Evolutionary conservation across 2,888 invertebrate species (phyloP), one percentile per base, ranked within the genome.

Genomic region (Drosophila suboccidentalis): DNA sequence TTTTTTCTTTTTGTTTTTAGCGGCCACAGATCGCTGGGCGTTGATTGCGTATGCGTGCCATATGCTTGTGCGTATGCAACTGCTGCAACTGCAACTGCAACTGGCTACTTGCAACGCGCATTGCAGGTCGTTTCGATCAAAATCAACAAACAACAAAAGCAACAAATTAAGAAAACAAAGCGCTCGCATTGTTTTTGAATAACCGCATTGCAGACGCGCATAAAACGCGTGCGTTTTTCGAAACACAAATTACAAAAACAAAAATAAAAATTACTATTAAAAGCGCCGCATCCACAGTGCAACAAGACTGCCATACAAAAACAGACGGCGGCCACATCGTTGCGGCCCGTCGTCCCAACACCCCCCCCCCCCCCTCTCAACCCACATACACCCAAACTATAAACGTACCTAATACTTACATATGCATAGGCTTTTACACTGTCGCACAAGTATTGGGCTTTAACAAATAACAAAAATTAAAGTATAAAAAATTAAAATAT

Each of bases 151-250:
- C 44, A 58, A 61, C 71, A 63, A 63, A 51, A 46, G 29, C 70
- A 69, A 34, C 34, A 49, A 34, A 49, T 49, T 17, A 50, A 19
- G 36, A 50, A 19, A 76, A 88, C 88, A 88, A 88, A 71, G 87
- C 78, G 71, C 61, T 61, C 53, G 78, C 87, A 80, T 83, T 88
- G 89, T 83, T 78, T 83, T 86, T 83, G 87, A 78, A 69, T 78
- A 83, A 75, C 83, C 80, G 83, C 89, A 83, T 72, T 83, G 83
- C 89, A 69, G 89, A 50, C 78, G 73, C 66, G 39, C 68, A 76
- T 76, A 32, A 67, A 76, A 75, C 62, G 75, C 76, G 64, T 58
- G 78, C 72, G 67, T 67, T 69, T 76, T 75, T 38, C 57, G 62
- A 46, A 66, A 46, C 61, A 71, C 57, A 77, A 66, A 55, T 57